phyloP scores from a whole-genome alignment of 2,113 vertebrate species.

The Prochilodus magdalenae region DNA sequence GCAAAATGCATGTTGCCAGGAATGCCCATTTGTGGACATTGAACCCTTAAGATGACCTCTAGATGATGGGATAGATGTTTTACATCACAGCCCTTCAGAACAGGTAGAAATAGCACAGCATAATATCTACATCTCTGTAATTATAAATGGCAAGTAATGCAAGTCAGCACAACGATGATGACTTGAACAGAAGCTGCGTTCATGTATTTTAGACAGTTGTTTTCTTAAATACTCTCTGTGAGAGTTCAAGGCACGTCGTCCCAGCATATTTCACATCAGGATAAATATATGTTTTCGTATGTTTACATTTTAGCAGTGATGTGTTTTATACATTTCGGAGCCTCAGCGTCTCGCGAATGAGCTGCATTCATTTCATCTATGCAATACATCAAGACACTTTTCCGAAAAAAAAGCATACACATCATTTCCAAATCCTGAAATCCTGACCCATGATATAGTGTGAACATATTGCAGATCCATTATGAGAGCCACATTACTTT shows the following conservation, averaged over 20 bases:
- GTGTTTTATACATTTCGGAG: constrained; percentile 52
- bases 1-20: too few relatives aligned
- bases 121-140: constrained; percentile 25
- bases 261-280: constrained; percentile 57
- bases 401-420: constrained; percentile 12
- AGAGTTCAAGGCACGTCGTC: constrained; percentile 48
- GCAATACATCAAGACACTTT: constrained; percentile 49
- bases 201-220: constrained; percentile 43
- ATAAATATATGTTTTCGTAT: constrained; percentile 56
- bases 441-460: constrained; percentile 32
- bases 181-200: constrained; percentile 46
- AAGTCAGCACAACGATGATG: constrained; percentile 43
- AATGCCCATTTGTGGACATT: too few relatives aligned
- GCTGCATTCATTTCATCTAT: constrained; percentile 48
- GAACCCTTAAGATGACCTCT: too few relatives aligned
- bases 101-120: neutral
- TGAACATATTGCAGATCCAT: constrained; percentile 58
- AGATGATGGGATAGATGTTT: too few relatives aligned
- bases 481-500: constrained; percentile 44
- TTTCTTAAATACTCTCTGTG: constrained; percentile 51
- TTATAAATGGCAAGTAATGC: constrained; percentile 40
- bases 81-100: neutral
- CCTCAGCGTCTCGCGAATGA: constrained; percentile 38
- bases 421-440: constrained; percentile 34
- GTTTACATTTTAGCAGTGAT: constrained; percentile 45